A percentile compares a stretch with the other conserved stretches of the same genome.
These are phyloP conservation scores for Automeris io DNA, from an alignment of 2,888 invertebrate species.

Conservation along the genomic window DNA sequence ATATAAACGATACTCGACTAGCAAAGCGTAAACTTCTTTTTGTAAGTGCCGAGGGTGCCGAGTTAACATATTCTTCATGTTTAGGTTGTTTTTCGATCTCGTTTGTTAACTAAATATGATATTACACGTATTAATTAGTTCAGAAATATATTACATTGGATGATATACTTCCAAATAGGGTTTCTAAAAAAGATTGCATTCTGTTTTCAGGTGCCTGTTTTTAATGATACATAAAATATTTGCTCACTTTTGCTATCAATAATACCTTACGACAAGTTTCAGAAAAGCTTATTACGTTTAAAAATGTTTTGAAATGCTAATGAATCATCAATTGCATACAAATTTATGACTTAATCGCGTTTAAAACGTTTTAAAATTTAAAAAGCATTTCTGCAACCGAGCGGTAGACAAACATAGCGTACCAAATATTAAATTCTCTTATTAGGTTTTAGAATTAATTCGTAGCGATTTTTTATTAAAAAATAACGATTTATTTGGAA, in stretches of 20 bases:
- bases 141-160: too few species aligned
- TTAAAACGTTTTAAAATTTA: too few species aligned
- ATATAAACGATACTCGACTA: background rate
- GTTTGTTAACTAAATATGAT: conserved; percentile 26
- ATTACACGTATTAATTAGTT: conserved; percentile 8
- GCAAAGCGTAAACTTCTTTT: background rate
- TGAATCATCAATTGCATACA: too few species aligned
- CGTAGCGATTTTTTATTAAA: too few species aligned
- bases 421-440: too few species aligned
- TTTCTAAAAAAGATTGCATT: background rate
- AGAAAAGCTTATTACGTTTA: background rate
- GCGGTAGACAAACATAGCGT: too few species aligned
- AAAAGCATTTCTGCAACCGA: too few species aligned
- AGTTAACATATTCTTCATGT: conserved; percentile 4
- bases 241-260: background rate
- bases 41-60: background rate
- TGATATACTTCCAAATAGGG: too few species aligned
- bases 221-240: background rate
- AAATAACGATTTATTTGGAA: too few species aligned
- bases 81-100: conserved; percentile 31
- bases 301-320: background rate
- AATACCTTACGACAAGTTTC: background rate
- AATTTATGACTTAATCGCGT: too few species aligned
- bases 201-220: background rate
- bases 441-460: too few species aligned